Conservation (phyloP, 1,140 invertebrate genomes). For the Ips nitidus region DNA sequence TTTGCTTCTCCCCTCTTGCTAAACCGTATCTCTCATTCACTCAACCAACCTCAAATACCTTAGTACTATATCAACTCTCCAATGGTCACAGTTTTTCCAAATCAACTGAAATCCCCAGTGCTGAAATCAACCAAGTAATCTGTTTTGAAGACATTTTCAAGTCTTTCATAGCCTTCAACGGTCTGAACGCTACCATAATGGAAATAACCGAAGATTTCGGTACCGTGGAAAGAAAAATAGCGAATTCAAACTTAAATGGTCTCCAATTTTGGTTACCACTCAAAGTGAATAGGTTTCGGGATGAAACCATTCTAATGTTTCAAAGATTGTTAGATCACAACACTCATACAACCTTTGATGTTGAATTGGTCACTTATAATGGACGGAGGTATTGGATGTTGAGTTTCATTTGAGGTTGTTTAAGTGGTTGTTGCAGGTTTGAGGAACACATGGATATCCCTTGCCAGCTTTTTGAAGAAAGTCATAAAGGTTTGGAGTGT, state of each 20-base stretch:
- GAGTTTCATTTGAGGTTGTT: not conserved
- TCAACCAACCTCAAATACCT: slow-evolving; percentile 31
- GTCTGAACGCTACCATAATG: slow-evolving; percentile 51
- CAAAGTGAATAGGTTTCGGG: slow-evolving; percentile 53
- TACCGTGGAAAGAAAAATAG: slow-evolving; percentile 44
- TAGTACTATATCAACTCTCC: slow-evolving; percentile 4
- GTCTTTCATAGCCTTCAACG: slow-evolving; percentile 54
- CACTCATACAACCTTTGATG: slow-evolving; percentile 49
- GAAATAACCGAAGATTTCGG: slow-evolving; percentile 49
- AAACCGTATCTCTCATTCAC: slow-evolving; percentile 38
- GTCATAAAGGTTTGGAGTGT: slow-evolving; percentile 48
- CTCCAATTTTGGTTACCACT: slow-evolving; percentile 52
- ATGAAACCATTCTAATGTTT: slow-evolving; percentile 56
- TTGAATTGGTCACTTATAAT: slow-evolving; percentile 57
- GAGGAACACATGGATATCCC: slow-evolving; percentile 52
- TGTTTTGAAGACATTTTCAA: slow-evolving; percentile 53
- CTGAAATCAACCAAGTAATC: slow-evolving; percentile 30
- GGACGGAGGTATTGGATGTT: slow-evolving; percentile 37
- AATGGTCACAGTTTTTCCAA: slow-evolving; percentile 34
- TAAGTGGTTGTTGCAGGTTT: slow-evolving; percentile 46
- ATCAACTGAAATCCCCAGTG: slow-evolving; percentile 33
- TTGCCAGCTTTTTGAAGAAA: slow-evolving; percentile 49
- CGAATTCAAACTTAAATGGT: slow-evolving; percentile 40
- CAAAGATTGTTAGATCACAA: slow-evolving; percentile 54
- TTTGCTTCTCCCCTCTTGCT: slow-evolving; percentile 17